Evolutionary conservation across 2,113 vertebrate species (phyloP).

Genomic region (Dermatemys mawii): DNA sequence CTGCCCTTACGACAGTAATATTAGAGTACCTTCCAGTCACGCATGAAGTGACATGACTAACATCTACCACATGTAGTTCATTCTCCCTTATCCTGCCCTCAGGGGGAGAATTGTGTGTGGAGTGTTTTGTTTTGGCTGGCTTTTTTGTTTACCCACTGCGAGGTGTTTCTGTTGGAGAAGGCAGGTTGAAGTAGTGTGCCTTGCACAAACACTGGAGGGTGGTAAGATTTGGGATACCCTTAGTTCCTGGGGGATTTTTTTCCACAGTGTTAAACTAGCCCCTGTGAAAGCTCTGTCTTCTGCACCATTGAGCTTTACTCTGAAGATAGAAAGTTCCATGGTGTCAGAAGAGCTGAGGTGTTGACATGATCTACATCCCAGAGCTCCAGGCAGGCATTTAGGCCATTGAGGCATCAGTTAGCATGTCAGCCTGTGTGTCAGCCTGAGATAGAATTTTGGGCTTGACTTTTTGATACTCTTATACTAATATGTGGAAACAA

Average conservation of each 20-base stretch:
- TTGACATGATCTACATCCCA: background rate
- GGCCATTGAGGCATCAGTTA: background rate
- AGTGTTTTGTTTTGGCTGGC: background rate
- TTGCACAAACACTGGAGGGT: background rate
- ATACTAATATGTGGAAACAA: no score
- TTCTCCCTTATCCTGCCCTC: background rate
- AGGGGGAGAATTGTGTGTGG: background rate
- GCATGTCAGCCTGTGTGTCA: no score
- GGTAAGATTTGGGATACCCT: background rate
- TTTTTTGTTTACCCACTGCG: background rate
- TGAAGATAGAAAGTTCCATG: background rate
- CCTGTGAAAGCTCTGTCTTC: background rate
- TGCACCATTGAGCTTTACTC: background rate
- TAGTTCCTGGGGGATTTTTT: background rate
- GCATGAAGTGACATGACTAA: accelerated
- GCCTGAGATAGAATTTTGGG: no score
- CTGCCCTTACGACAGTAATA: background rate
- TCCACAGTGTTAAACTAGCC: background rate
- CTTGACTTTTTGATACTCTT: no score
- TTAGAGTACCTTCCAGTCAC: background rate
- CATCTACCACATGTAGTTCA: accelerated
- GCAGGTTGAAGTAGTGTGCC: background rate
- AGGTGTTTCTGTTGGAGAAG: background rate
- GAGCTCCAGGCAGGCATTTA: background rate
- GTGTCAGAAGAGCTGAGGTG: background rate